These are phyloP conservation scores for Cydia splendana DNA, from an alignment of 1,140 invertebrate genomes.

Conservation along the genomic window DNA sequence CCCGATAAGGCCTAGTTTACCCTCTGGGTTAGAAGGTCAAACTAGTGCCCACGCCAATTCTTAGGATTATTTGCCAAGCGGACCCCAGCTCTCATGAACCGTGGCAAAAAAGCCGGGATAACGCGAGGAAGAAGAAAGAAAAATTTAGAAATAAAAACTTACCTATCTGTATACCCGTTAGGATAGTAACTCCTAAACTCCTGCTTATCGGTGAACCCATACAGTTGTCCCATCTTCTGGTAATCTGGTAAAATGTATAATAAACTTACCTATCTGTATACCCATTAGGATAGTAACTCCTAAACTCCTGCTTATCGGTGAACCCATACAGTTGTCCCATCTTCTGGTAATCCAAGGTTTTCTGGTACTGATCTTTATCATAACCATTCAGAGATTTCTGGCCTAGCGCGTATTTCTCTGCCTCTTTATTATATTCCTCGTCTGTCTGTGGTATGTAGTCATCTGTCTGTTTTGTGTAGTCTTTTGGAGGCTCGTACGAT, in stretches of 20 bases:
- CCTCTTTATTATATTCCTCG: conserved; percentile 71
- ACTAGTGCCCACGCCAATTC: too few species aligned
- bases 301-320: not conserved
- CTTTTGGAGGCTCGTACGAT: conserved; percentile 53
- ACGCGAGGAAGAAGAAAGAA: too few species aligned
- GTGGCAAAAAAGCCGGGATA: too few species aligned
- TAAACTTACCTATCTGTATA: conserved; percentile 19
- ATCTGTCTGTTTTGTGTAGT: conserved; percentile 59
- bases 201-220: not conserved
- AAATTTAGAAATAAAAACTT: not conserved
- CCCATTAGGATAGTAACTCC: conserved; percentile 10
- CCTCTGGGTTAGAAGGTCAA: too few species aligned
- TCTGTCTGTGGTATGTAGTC: conserved; percentile 70
- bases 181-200: conserved; percentile 19
- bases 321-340: not conserved
- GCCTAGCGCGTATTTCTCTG: conserved; percentile 68
- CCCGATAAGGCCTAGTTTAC: too few species aligned
- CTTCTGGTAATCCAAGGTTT: conserved; percentile 26
- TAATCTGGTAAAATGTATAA: too few species aligned
- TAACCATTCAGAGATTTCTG: conserved; percentile 59
- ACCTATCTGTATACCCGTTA: conserved; percentile 15
- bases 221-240: conserved; percentile 20
- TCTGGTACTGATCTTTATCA: conserved; percentile 48
- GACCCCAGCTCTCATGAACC: too few species aligned
- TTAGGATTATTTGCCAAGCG: too few species aligned